Evolutionary conservation across 1,140 invertebrate genomes (phyloP), one percentile per base, ranked within the genome.

Genomic region (Eulimnadia texana): DNA sequence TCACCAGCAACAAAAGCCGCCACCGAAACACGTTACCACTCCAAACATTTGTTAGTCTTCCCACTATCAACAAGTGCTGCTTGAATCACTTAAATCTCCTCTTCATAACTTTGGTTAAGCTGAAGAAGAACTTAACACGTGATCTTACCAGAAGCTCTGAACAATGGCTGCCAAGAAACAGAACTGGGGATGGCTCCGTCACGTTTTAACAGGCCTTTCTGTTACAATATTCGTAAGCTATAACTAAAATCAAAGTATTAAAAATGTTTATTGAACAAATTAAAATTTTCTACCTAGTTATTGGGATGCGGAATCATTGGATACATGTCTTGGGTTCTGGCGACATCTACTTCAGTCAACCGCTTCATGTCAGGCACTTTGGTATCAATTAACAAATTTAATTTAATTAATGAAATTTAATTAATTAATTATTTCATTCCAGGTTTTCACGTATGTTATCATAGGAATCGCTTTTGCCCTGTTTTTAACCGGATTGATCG

Each of bases 241-340:
- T 42, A 42, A 6, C 33, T 42, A 16, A 42, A 42, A 16, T 42
- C 16, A 42, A 42, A n/a, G n/a, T n/a, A 16, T 42, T 42, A 42
- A 42, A 42, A 42, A 6, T 16, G 16, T 6, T 42, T 42, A 9
- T 6, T 9, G 16, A 33, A 16, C 19, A 25, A 33, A 23, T 53
- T 53, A 13, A 13, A 16, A 53, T 53, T 54, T 20, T 2, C 20
- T 54, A 16, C 13, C 22, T 65, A 76, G 74, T 28, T 74, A 9
- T 62, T 69, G 3, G 74, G 74, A 3, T 72, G 69, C 58, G 63
- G 66, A 13, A 61, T 75, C 11, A 71, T 76, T 49, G 72, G 70
- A 3, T 74, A 70, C 64, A 72, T 75, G 67, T 67, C 72, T 16
- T 76, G 74, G 74, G 67, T 74, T 29, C 65, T 76, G 19, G 72